Evolutionary conservation across 2,888 invertebrate species (phyloP).

Genomic region (Acrocyrtus sp.): DNA sequence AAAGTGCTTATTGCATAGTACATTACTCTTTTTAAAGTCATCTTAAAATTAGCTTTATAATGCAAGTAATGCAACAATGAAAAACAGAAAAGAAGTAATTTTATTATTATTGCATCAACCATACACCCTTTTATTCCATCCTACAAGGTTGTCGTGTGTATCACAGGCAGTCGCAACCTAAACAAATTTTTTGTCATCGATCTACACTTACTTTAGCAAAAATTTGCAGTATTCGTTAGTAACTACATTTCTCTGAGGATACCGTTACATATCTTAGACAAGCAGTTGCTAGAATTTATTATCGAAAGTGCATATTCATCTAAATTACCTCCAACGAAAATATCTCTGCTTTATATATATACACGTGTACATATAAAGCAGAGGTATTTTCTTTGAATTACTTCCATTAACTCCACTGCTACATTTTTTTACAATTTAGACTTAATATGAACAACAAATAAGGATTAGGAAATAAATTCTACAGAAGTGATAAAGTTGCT

Average conservation of each 20-base stretch:
- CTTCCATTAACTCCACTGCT: not conserved
- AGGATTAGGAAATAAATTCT: not conserved
- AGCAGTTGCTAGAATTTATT: not conserved
- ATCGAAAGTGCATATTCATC: not conserved
- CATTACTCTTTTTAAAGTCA: no score
- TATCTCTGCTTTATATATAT: not conserved
- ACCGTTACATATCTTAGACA: no score
- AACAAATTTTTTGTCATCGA: no score
- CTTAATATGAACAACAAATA: not conserved
- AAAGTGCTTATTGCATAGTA: no score
- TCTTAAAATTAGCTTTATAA: no score
- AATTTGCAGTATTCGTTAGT: not conserved
- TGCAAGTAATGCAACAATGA: no score
- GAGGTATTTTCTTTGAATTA: not conserved
- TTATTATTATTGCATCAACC: no score
- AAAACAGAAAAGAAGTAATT: no score
- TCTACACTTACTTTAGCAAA: no score
- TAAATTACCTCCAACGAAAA: not conserved
- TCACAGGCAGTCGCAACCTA: slow-evolving; percentile 24
- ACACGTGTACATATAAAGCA: not conserved
- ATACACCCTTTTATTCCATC: no score
- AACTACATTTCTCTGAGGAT: not conserved
- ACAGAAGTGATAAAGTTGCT: not conserved
- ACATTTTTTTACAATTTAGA: not conserved
- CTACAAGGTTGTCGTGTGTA: slow-evolving; percentile 12